A percentile compares a stretch with the other conserved stretches of the same genome.
Evolutionary conservation across 2,888 invertebrate species (phyloP).

Genomic region (Oscheius sp.): DNA sequence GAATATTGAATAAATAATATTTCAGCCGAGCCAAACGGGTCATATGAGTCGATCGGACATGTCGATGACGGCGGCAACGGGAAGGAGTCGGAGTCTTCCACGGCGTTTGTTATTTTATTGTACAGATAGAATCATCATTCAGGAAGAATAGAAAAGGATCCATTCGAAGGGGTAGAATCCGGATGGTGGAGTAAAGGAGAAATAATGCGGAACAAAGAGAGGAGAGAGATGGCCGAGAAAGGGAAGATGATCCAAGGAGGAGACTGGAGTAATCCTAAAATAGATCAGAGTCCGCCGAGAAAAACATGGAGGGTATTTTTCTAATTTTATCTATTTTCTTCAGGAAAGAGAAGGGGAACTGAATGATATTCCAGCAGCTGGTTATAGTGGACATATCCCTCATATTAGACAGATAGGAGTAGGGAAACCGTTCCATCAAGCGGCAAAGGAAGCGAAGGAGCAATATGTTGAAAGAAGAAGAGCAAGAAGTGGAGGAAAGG

Average conservation of each 20-base stretch:
- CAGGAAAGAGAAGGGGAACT: slow-evolving; percentile 24
- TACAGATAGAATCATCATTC: too few relatives aligned
- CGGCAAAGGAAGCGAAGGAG: slow-evolving; percentile 55
- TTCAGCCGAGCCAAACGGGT: slow-evolving; percentile 16
- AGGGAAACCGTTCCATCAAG: slow-evolving; percentile 55
- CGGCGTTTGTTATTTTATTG: slow-evolving; percentile 41
- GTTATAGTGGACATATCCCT: slow-evolving; percentile 58
- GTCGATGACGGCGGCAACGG: not conserved
- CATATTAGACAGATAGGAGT: slow-evolving; percentile 47
- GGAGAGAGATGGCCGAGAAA: slow-evolving; percentile 47
- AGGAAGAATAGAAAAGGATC: slow-evolving; percentile 51
- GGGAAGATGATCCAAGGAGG: slow-evolving; percentile 46
- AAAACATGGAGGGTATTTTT: slow-evolving; percentile 3
- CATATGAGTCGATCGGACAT: slow-evolving; percentile 15
- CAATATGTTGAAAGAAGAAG: slow-evolving; percentile 50
- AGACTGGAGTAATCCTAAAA: slow-evolving; percentile 37
- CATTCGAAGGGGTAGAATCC: slow-evolving; percentile 56
- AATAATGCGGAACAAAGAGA: slow-evolving; percentile 52
- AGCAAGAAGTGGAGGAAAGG: slow-evolving; percentile 24
- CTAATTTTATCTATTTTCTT: not conserved
- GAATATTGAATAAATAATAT: not conserved
- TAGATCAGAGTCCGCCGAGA: not conserved
- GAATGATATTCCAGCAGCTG: slow-evolving; percentile 54
- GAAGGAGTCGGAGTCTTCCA: slow-evolving; percentile 48
- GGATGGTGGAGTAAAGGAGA: slow-evolving; percentile 60